Conservation (phyloP, 2,797 vertebrate genomes). For the Meriones psammophilus region DNA sequence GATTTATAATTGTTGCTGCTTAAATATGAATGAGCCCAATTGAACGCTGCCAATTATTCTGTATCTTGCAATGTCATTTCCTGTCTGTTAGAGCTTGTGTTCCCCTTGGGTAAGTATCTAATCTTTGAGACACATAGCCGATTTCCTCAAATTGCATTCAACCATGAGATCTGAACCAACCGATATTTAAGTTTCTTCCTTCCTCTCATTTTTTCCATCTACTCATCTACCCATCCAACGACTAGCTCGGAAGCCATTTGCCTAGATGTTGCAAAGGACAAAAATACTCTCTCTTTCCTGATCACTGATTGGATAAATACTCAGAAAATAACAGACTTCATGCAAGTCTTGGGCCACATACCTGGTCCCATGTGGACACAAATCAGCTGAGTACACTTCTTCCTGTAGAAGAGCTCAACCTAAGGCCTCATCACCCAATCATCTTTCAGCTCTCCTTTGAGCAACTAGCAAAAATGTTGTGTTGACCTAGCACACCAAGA, state of each 20-base stretch:
- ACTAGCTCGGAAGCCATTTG: not conserved
- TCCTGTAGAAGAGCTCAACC: not conserved
- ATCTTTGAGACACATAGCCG: not conserved
- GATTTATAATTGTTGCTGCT: not conserved
- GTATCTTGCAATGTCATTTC: not conserved
- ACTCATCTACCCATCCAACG: not conserved
- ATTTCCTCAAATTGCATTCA: not conserved
- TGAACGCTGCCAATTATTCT: not conserved
- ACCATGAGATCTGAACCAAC: not conserved
- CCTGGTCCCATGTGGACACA: not conserved
- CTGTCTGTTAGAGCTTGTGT: not conserved
- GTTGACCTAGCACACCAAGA: not conserved
- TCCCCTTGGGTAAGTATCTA: not conserved
- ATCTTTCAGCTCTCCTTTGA: not conserved
- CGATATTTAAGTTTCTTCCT: not conserved
- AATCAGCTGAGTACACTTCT: not conserved
- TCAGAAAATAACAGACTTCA: not conserved
- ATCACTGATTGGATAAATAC: not conserved
- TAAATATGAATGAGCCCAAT: not conserved
- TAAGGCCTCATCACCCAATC: not conserved
- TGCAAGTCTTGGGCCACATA: not conserved
- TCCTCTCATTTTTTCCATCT: not conserved
- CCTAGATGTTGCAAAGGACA: not conserved
- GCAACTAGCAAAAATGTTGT: not conserved
- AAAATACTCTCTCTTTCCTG: not conserved